Evolutionary conservation across 2,888 invertebrate genomes (phyloP), one percentile per base, ranked within the genome.

Genomic region (Heliconius ethilla): DNA sequence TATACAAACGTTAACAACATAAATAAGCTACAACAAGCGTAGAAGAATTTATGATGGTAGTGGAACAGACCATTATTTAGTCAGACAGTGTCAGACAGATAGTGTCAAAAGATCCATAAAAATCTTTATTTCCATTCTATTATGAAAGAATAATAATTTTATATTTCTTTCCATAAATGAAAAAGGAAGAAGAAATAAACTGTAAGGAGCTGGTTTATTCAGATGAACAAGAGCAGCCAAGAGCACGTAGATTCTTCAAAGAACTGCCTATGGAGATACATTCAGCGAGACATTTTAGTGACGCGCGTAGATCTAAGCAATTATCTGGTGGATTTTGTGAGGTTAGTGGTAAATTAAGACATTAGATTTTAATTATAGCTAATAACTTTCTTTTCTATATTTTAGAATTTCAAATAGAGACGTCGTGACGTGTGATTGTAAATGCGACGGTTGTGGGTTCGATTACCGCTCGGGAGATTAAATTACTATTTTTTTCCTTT

Each of bases 241-340:
- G 15, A 2, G 63, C 77, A 6, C 81, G 85, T 15, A 84, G 86
- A 78, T 79, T 85, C 6, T 33, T 86, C 13, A 33, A 82, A 3
- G 82, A 87, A 10, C 86, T 76, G 0, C 33, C 81, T 1, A 45
- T 88, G 9, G 40, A 82, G 11, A 82, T 91, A 1, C 89, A 91
- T 70, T 84, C 84, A 0, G 83, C 89, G 0, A 78, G 62, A 3
- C 90, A 90, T 74, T 70, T 51, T 0, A 81, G 81, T 1, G 75
- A 79, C 15, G 80, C 83, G 0, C 86, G 91, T 70, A 85, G 89
- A 72, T 37, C 81, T 0, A 86, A 85, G 59, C 27, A 81, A 1
- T 2, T 76, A 1, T 83, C 86, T 2, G 92, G 92, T 69, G 93
- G 93, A 0, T 94, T 94, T 81, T 94, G 93, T 84, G 91, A 94